Evolutionary conservation across 2,113 vertebrate species (phyloP), one percentile per base, ranked within the genome.

Genomic region (Ceratotherium simum): DNA sequence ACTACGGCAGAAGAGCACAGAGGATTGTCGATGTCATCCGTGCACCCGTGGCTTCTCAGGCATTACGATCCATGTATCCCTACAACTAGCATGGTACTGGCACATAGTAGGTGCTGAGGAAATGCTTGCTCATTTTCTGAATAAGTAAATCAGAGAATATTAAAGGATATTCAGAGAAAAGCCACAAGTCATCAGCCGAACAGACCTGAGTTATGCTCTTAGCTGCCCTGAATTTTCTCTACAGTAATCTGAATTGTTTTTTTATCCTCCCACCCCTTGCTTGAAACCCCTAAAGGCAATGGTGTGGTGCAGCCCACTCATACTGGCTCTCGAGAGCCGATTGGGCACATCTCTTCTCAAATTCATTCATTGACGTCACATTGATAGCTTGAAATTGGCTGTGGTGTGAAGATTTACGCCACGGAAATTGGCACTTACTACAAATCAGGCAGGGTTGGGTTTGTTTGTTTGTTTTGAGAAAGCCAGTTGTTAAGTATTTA

Each of bases 1-100:
- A 0, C 17, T 0, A 25, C 3, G 2, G 12, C 17, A 9, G 39
- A 2, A 8, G 3, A 10, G 3, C 21, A 23, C 13, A 46, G 27
- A 84, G 16, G 12, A 20, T 6, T 0, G 1, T 3, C 10, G 10
- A 1, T 13, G 0, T 23, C 39, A 1, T 23, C 18, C 8, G 2
- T 0, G 3, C 13, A 7, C 8, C 36, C 42, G 1, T 3, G 36
- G 36, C 54, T 65, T 1, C 39, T 62, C 39, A 7, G 2, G 29
- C 33, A 0, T 16, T 31, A 1, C 1, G 31, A 78, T 17, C 67
- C 25, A 2, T 2, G 3, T 11, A 7, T 29, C n/a, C 46, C 42
- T 27, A 3, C 9, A 31, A 42, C 51, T 31, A 33, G 65, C 80
- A 36, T 17, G 4, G 18, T 10, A 11, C 54, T 0, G 29, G 51